A percentile compares a stretch with the other conserved stretches of the same genome.
Evolutionary conservation across 2,797 vertebrate genomes (phyloP).

Genomic region (Hypotaenidia philippensis): DNA sequence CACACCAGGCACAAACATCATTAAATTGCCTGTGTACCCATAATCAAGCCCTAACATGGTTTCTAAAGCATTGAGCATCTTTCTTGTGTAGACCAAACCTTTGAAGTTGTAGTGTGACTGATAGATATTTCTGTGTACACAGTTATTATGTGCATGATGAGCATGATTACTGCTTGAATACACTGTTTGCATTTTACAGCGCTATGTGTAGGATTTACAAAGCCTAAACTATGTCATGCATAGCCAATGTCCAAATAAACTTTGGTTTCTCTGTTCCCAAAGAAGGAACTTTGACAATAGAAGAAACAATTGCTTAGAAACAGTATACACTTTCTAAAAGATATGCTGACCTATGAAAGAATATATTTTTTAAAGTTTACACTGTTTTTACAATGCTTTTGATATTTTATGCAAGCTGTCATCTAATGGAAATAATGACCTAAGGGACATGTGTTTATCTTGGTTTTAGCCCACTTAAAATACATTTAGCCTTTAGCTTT

Average conservation of each 20-base stretch:
- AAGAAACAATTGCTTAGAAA: slow-evolving; percentile 68
- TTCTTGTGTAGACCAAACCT: background rate
- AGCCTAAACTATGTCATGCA: slow-evolving; percentile 1
- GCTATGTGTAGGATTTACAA: slow-evolving; percentile 28
- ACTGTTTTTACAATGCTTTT: slow-evolving; percentile 75
- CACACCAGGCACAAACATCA: background rate
- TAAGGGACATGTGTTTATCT: slow-evolving; percentile 84
- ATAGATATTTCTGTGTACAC: background rate
- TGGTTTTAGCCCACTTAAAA: slow-evolving; percentile 88
- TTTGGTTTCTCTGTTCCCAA: slow-evolving; percentile 15
- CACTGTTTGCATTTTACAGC: slow-evolving; percentile 48
- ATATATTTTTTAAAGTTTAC: slow-evolving; percentile 54
- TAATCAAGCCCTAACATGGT: background rate
- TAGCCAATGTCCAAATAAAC: slow-evolving; percentile 55
- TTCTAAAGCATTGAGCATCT: background rate
- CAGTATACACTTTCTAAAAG: slow-evolving; percentile 50
- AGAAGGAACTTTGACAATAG: slow-evolving; percentile 63
- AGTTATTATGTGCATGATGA: background rate
- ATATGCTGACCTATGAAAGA: slow-evolving; percentile 35
- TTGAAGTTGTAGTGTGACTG: background rate
- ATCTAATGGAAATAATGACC: slow-evolving; percentile 88
- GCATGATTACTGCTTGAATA: slow-evolving; percentile 12
- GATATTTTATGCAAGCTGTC: slow-evolving; percentile 80
- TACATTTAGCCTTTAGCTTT: slow-evolving; percentile 88
- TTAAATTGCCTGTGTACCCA: background rate